Evolutionary conservation across 2,113 vertebrate species (phyloP).

Genomic region (Neogale vison): DNA sequence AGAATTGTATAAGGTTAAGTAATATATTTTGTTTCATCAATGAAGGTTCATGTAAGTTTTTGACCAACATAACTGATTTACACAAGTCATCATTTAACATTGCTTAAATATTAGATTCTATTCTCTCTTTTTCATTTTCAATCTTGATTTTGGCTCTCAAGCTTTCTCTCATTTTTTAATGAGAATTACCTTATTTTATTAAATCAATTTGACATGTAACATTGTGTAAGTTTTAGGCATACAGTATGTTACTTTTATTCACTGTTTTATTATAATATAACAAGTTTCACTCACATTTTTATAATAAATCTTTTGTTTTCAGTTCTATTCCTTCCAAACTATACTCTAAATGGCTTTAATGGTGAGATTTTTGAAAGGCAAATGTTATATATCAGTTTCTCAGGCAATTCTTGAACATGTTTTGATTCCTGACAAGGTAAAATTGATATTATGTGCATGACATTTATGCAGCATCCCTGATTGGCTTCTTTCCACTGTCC

Average conservation of each 20-base stretch:
- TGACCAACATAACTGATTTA: background rate
- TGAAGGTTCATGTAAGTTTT: background rate
- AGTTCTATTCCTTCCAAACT: background rate
- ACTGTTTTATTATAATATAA: background rate
- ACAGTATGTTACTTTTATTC: background rate
- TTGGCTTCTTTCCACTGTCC: background rate
- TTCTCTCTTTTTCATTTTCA: background rate
- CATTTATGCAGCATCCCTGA: background rate
- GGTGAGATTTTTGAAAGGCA: background rate
- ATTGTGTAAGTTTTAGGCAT: background rate
- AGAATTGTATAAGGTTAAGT: background rate
- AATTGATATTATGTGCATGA: background rate
- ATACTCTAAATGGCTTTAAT: background rate
- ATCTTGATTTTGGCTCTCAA: background rate
- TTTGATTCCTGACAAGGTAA: background rate
- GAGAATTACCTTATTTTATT: background rate
- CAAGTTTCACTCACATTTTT: background rate
- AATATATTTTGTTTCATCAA: background rate
- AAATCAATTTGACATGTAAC: background rate
- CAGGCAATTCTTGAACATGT: background rate
- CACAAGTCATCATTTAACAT: background rate
- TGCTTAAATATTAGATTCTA: background rate
- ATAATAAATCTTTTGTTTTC: background rate
- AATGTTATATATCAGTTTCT: background rate
- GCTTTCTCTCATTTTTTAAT: background rate